These are phyloP conservation scores for Machaerirhynchus nigripectus DNA, from an alignment of 2,113 vertebrate genomes.

Conservation along the genomic window DNA sequence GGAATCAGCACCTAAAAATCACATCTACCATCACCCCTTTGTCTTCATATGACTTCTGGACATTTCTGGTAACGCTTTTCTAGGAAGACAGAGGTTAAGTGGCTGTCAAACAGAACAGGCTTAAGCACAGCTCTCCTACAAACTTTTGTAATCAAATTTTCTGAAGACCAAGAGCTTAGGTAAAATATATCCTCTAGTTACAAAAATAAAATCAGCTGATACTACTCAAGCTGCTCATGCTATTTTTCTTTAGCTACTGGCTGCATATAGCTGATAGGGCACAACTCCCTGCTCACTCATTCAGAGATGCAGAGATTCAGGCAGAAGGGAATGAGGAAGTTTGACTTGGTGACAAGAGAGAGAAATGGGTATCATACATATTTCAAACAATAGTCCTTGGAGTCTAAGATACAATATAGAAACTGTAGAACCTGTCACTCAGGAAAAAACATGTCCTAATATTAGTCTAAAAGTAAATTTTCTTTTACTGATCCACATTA, in stretches of 20 bases:
- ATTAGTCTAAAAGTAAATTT: not conserved
- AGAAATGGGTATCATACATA: not conserved
- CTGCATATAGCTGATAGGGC: not conserved
- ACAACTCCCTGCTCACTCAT: not conserved
- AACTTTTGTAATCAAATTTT: not conserved
- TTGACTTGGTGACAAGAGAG: not conserved
- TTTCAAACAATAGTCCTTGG: not conserved
- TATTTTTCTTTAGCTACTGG: not conserved
- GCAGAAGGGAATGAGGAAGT: not conserved
- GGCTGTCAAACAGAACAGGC: not conserved
- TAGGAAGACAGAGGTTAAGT: not conserved
- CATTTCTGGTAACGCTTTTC: not conserved
- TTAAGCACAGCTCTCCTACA: not conserved
- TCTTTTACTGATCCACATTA: not conserved
- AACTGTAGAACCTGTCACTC: not conserved
- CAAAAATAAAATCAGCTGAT: not conserved
- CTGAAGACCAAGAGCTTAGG: not conserved
- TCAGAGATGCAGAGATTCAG: not conserved
- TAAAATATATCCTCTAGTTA: not conserved
- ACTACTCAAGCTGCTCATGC: not conserved
- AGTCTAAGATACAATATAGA: not conserved
- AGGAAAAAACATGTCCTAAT: not conserved
- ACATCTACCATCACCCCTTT: not conserved
- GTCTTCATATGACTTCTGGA: not conserved
- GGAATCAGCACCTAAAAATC: not conserved